Base-by-base conservation (phyloP, 2,113 vertebrate genomes). In the Microcebus ravelobensis region DNA sequence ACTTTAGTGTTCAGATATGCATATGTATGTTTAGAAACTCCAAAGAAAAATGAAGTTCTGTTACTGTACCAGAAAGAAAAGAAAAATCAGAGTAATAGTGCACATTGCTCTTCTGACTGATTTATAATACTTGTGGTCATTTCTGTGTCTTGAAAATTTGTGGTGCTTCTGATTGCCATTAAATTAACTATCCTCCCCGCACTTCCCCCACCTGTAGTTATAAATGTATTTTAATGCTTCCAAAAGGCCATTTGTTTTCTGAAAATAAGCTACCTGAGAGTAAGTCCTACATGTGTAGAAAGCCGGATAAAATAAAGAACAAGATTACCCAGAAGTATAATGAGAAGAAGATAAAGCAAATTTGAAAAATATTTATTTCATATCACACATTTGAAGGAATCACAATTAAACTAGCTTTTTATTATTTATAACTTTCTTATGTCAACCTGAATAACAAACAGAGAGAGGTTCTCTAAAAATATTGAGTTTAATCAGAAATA, bases 371-470 rank as follows among this genome's bases (percentile, higher is more conserved):
- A 12, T 96, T 97, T 95, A 3, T 82, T 97, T 97, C 92, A 45
- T 84, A 80, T 23, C 8, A 82, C 17, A 15, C 91, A 96, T 96
- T 94, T 34, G 73, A 57, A 70, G 93, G 94, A 97, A 96, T 96
- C 45, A 82, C 71, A 96, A 88, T 96, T 70, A 27, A 91, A 92
- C 61, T 95, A 29, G 4, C 6, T 97, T 96, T 97, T 6, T 80
- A 61, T 94, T 97, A 96, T 97, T 96, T 98, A 95, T 97, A 96
- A 71, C 11, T 95, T 95, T 52, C 55, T 94, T 48, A 48, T 74
- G 71, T 45, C 39, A 74, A 45, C 14, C 7, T 74, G 45, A 74
- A 48, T 74, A 74, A 45, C 25, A 74, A 74, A 74, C 7, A 48
- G 42, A 74, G 42, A 74, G 14, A 48, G 25, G 14, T 25, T 48